These are phyloP conservation scores for Chaitophorus viminalis DNA, from an alignment of 2,888 invertebrate genomes.

Conservation along the genomic window DNA sequence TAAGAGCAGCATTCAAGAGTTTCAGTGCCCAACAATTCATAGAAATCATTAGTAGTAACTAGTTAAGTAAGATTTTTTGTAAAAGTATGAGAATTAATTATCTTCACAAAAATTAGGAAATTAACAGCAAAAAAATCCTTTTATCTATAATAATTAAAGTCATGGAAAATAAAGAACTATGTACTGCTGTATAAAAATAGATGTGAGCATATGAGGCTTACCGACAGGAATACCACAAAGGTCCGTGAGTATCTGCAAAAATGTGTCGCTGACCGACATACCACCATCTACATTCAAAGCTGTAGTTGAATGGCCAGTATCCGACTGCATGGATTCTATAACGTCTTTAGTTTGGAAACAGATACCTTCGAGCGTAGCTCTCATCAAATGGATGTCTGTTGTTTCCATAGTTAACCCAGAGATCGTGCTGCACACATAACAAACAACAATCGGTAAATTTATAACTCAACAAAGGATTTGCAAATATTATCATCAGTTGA, in stretches of 20 bases:
- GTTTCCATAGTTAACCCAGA: slow-evolving; percentile 95
- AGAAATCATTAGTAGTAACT: too few relatives aligned
- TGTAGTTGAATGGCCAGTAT: slow-evolving; percentile 84
- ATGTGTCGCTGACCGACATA: slow-evolving; percentile 86
- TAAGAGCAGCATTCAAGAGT: too few relatives aligned
- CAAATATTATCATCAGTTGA: too few relatives aligned
- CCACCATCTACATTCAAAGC: slow-evolving; percentile 93
- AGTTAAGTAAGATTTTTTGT: too few relatives aligned
- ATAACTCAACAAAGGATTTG: too few relatives aligned
- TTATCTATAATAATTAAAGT: too few relatives aligned
- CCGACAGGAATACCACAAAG: slow-evolving; percentile 90
- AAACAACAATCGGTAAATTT: background rate
- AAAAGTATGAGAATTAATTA: too few relatives aligned
- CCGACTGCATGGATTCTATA: slow-evolving; percentile 92
- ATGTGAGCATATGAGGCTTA: slow-evolving; percentile 68
- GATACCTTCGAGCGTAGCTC: slow-evolving; percentile 94
- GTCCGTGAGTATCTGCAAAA: slow-evolving; percentile 97
- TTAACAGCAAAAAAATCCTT: too few relatives aligned
- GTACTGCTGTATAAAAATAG: too few relatives aligned
- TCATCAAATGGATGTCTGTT: slow-evolving; percentile 89
- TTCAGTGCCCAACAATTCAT: too few relatives aligned
- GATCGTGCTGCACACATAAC: slow-evolving; percentile 74
- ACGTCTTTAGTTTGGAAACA: slow-evolving; percentile 97
- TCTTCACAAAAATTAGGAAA: too few relatives aligned
- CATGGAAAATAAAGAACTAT: too few relatives aligned